Base-by-base conservation (phyloP, 1,140 invertebrate species). In the Oncopeltus fasciatus region DNA sequence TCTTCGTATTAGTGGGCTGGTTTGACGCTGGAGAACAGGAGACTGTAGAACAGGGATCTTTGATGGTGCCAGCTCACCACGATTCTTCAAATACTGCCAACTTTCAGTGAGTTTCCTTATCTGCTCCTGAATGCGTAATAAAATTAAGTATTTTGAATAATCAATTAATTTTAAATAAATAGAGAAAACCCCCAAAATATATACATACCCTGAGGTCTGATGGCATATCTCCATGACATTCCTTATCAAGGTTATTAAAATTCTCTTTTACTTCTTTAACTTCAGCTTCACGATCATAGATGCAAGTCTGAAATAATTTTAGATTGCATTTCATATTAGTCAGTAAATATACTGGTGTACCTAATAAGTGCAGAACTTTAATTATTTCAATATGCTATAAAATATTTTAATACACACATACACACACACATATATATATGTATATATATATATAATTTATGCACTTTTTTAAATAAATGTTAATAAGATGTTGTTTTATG, bases 231-330 rank as follows among this genome's bases (percentile, higher is more conserved):
- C 73, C 77, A 68, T 75, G 74, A 66, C 82, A 80, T 64, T 81
- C 78, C 66, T 80, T 79, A 65, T 81, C 82, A 60, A 85, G 71
- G 71, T 84, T 83, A 43, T 78, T 83, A 71, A 81, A 85, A 73
- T 84, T 84, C 71, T 83, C 81, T 20, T 84, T 69, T 9, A 83
- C 78, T 65, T 84, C 82, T 67, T 80, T 79, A 2, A 84, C 78
- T 71, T 83, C 82, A 63, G 77, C 74, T 69, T 82, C 79, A 26
- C 77, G 78, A 69, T 83, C 81, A 62, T 72, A 71, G 0, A 83
- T 73, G 28, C 69, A 72, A 16, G 68, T 70, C 78, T 80, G 62
- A 16, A 68, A 56, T 66, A 44, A 68, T 61, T n/a, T n/a, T n/a
- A n/a, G n/a, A n/a, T n/a, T n/a, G n/a, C n/a, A n/a, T n/a, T n/a